Evolutionary conservation across 2,888 invertebrate species (phyloP).

Genomic region (Pandemis corylana): DNA sequence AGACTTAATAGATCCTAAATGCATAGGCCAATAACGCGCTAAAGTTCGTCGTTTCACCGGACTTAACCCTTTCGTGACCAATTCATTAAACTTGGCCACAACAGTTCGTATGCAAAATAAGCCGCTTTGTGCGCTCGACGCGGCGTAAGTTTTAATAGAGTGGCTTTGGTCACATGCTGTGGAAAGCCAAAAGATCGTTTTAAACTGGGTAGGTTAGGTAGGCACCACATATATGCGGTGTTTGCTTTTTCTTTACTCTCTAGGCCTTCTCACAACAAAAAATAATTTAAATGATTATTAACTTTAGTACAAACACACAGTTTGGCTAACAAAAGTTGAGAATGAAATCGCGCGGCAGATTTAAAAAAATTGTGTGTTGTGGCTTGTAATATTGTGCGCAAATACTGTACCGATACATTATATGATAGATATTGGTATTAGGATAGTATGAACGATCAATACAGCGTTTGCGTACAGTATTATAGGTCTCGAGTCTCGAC

Average conservation of each 20-base stretch:
- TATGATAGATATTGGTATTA: too few relatives aligned
- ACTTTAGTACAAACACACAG: too few relatives aligned
- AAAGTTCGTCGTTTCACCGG: constrained; percentile 14
- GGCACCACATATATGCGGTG: not conserved
- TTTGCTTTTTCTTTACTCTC: not conserved
- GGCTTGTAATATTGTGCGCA: too few relatives aligned
- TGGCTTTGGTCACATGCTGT: constrained; percentile 41
- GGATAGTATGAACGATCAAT: too few relatives aligned
- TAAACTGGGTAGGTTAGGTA: constrained; percentile 1
- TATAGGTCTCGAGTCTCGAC: too few relatives aligned
- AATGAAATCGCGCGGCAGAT: too few relatives aligned
- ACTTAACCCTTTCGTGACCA: constrained; percentile 28
- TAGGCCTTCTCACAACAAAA: not conserved
- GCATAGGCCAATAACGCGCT: constrained; percentile 15
- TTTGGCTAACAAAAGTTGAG: too few relatives aligned
- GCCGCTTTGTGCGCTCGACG: constrained; percentile 38
- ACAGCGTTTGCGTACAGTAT: too few relatives aligned
- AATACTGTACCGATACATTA: too few relatives aligned
- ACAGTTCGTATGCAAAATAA: constrained; percentile 47
- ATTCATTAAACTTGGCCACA: constrained; percentile 39
- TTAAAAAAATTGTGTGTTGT: too few relatives aligned
- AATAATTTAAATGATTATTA: too few relatives aligned
- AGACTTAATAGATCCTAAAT: constrained; percentile 12
- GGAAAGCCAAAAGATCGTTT: constrained; percentile 26
- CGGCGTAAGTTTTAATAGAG: constrained; percentile 49